Evolutionary conservation across 2,113 vertebrate species (phyloP), one percentile per base, ranked within the genome.

Genomic region (Cinclus cinclus): DNA sequence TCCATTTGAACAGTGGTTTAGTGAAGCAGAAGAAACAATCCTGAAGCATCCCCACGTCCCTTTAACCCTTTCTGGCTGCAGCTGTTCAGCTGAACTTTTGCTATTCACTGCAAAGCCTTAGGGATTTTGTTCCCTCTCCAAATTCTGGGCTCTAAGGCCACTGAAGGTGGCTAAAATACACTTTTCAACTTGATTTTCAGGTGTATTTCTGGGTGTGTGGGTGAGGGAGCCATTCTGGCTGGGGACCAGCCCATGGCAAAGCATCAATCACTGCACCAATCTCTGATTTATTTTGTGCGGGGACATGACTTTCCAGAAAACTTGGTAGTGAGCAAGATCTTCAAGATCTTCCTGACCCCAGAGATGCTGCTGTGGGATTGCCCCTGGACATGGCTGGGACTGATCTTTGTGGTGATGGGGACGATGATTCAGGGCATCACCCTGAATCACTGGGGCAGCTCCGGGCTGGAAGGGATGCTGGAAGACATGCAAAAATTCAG

Each of bases 311-410:
- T 94, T 13, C 46, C 46, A 65, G 55, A 41, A 21, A 56, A 41
- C 2, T 22, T 3, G 3, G n/a, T 5, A 3, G 19, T 0, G 35
- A 81, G 13, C 11, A 5, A 53, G 31, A 56, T 50, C 27, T 44
- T 31, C 58, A 7, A 62, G 44, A 19, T 15, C 35, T 6, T 56
- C 49, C 85, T 19, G 2, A 19, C 53, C 17, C 11, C 24, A 3
- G 53, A 10, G 15, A 0, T 4, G 39, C 44, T 13, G 73, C 39
- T 2, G 2, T 7, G 53, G 56, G 70, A 33, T 15, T 14, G 37
- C 20, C 27, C 55, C 8, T 3, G 6, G 9, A 2, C 0, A 13
- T 0, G 33, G 63, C 74, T 14, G 3, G 28, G 39, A 18, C 3
- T 10, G 33, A 33, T 52, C 11, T 60, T 21, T 2, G 53, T 6